Evolutionary conservation across 2,888 invertebrate genomes (phyloP), one percentile per base, ranked within the genome.

Genomic region (Sarcophaga subvicina): DNA sequence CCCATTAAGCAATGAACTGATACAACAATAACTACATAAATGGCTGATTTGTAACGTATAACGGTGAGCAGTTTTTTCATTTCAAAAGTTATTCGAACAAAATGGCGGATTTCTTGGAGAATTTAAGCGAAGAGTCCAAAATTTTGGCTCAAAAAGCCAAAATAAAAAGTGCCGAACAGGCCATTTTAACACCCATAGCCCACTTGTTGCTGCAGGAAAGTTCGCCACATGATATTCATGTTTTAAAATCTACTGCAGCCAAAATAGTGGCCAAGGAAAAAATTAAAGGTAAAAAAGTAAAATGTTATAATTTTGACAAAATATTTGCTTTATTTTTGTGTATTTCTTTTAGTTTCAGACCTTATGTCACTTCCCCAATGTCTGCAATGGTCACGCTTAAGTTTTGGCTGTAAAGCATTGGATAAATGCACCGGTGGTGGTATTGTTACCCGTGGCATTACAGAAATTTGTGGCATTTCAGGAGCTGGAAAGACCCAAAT

Each of bases 401-500:
- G 91, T 11, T 92, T 93, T 80, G 96, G 96, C 4, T 96, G 96
- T 90, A 76, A 91, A 3, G 91, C 93, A 8, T 92, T 97, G 49
- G 96, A 97, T 91, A 90, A 90, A 60, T 93, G 95, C 86, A 93
- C 96, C 1, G 93, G 93, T 88, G 97, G 96, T 37, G 97, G 97
- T 17, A 93, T 97, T 73, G 93, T 95, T 4, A 93, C 94, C 11
- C 94, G 94, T 85, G 96, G 96, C 8, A 95, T 97, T 71, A 96
- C 96, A 11, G 97, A 97, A 93, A 94, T 97, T 89, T 95, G 95
- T 90, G 97, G 97, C 0, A 95, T 95, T 90, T 95, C 96, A 90
- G 96, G 96, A 1, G 94, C 94, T 86, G 97, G 97, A 3, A 97
- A 97, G 93, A 96, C 97, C 0, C 97, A 97, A 91, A 90, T 97